Conservation (phyloP, 1,140 invertebrate species). For the Drosophila neocordata region DNA sequence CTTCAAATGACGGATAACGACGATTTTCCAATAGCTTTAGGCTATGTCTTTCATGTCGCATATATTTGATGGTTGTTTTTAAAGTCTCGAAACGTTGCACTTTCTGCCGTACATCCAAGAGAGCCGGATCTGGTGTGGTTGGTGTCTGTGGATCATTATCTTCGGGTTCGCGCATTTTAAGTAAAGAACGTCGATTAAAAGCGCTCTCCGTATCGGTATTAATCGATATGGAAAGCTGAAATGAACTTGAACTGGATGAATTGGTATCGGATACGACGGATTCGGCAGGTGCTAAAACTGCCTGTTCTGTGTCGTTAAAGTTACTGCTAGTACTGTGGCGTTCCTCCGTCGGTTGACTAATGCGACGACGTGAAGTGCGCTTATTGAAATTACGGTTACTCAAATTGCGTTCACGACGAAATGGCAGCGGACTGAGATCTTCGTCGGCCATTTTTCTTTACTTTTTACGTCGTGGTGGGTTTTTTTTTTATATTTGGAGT, state of each 20-base stretch:
- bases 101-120: constrained; percentile 72
- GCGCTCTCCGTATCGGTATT: constrained; percentile 72
- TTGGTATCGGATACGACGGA: constrained; percentile 33
- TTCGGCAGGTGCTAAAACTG: constrained; percentile 15
- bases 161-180: constrained; percentile 56
- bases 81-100: constrained; percentile 70
- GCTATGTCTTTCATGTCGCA: constrained; percentile 54
- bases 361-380: constrained; percentile 66
- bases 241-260: constrained; percentile 59
- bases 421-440: constrained; percentile 73
- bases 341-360: constrained; percentile 43
- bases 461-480: not conserved
- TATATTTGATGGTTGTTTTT: constrained; percentile 40
- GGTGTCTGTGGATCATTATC: constrained; percentile 33
- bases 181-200: constrained; percentile 56
- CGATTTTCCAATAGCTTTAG: constrained; percentile 64
- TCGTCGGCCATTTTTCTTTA: constrained; percentile 60
- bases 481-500: not conserved
- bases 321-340: constrained; percentile 49
- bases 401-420: constrained; percentile 75
- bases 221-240: constrained; percentile 66
- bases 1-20: constrained; percentile 48
- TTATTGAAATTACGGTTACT: constrained; percentile 79
- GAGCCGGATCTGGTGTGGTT: constrained; percentile 61
- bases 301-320: constrained; percentile 32